Evolutionary conservation across 2,113 vertebrate genomes (phyloP).

Genomic region (Catagonus wagneri): DNA sequence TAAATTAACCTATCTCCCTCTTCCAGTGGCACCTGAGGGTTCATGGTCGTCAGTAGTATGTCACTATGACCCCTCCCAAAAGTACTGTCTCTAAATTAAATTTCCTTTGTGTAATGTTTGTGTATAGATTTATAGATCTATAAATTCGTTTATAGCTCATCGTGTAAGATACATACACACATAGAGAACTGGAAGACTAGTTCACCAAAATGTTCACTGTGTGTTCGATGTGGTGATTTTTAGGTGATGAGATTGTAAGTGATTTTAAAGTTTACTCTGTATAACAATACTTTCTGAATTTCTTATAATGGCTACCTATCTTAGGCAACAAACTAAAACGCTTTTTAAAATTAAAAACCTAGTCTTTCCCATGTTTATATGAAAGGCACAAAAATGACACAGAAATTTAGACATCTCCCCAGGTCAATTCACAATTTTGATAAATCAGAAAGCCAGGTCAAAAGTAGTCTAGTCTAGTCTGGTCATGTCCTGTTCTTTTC

Average conservation of each 20-base stretch:
- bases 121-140: constrained; percentile 5
- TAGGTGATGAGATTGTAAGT: background rate
- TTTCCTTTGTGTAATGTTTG: background rate
- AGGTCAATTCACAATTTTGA: background rate
- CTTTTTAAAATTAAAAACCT: constrained; percentile 21
- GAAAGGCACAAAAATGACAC: background rate
- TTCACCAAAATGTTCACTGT: constrained; percentile 9
- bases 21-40: background rate
- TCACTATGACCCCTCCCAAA: background rate
- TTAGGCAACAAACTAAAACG: background rate
- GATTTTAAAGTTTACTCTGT: constrained; percentile 15
- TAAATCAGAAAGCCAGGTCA: constrained; percentile 13
- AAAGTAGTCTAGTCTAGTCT: background rate
- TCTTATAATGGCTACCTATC: background rate
- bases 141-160: background rate
- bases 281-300: constrained; percentile 9
- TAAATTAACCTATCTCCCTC: background rate
- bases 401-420: background rate
- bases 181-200: background rate
- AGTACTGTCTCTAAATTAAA: background rate
- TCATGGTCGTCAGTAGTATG: background rate
- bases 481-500: background rate
- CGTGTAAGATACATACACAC: background rate
- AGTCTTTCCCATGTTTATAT: background rate
- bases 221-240: background rate